Conservation (phyloP, 2,888 invertebrate genomes). For the Hydropsyche betteni region DNA sequence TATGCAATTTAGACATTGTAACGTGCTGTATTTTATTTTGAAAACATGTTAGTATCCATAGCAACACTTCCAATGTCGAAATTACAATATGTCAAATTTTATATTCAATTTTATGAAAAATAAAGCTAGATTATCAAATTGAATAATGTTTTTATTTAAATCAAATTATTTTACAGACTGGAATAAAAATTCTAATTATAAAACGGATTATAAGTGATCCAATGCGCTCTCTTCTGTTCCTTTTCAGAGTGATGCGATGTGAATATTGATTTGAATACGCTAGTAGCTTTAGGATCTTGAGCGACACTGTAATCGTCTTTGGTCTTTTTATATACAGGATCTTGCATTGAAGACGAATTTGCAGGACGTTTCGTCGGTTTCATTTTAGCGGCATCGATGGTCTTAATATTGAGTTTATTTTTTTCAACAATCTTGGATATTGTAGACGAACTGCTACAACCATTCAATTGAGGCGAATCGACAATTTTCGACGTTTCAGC, state of each 20-base stretch:
- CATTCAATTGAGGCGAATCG: constrained; percentile 14
- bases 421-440: constrained; percentile 41
- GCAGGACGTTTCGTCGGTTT: constrained; percentile 55
- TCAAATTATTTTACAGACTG: background rate
- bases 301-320: constrained; percentile 87
- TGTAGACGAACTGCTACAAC: background rate
- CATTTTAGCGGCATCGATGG: constrained; percentile 34
- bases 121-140: background rate
- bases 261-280: constrained; percentile 95
- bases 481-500: background rate
- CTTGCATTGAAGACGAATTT: constrained; percentile 62
- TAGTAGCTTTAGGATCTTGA: constrained; percentile 87
- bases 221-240: constrained; percentile 89
- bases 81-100: too few species aligned
- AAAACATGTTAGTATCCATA: too few species aligned
- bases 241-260: constrained; percentile 89
- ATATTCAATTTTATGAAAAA: constrained; percentile 9
- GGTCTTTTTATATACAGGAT: constrained; percentile 79
- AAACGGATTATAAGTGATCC: constrained; percentile 98
- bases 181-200: constrained; percentile 70
- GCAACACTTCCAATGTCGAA: background rate
- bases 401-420: constrained; percentile 2
- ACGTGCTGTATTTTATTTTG: too few species aligned
- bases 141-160: constrained; percentile 6
- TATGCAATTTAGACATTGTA: background rate